These are phyloP conservation scores for Spea bombifrons DNA, from an alignment of 2,113 vertebrate species.

Conservation along the genomic window DNA sequence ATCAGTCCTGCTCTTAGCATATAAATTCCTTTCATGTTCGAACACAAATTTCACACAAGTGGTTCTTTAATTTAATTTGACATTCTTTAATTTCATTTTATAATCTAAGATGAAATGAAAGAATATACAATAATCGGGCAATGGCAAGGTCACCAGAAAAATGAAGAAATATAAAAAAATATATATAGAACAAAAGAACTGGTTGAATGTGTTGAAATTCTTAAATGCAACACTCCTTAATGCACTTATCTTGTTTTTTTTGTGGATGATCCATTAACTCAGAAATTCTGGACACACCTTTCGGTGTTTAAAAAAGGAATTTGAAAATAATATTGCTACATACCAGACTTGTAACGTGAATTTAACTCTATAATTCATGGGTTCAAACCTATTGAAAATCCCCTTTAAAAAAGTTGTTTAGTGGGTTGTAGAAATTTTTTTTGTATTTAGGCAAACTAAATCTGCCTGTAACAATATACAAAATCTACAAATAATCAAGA, in stretches of 20 bases:
- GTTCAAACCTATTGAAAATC: too few relatives aligned
- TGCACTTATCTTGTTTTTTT: not conserved
- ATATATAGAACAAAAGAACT: not conserved
- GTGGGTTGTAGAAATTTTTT: too few relatives aligned
- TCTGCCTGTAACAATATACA: too few relatives aligned
- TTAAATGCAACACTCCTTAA: not conserved
- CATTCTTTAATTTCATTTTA: not conserved
- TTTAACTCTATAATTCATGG: too few relatives aligned
- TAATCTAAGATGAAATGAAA: not conserved
- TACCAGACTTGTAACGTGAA: not conserved
- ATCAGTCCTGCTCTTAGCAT: too few relatives aligned
- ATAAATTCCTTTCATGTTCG: too few relatives aligned
- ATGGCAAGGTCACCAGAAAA: not conserved
- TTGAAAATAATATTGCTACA: not conserved
- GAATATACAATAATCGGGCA: not conserved
- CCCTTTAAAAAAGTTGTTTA: too few relatives aligned
- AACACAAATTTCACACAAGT: too few relatives aligned
- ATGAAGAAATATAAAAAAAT: not conserved
- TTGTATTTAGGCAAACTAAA: too few relatives aligned
- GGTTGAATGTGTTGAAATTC: conserved; percentile 2
- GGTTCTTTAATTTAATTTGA: too few relatives aligned
- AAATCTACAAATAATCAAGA: too few relatives aligned
- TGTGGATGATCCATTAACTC: not conserved
- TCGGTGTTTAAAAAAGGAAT: not conserved
- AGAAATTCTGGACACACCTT: conserved; percentile 7